Evolutionary conservation across 2,113 vertebrate species (phyloP).

Genomic region (Labeo rohita): DNA sequence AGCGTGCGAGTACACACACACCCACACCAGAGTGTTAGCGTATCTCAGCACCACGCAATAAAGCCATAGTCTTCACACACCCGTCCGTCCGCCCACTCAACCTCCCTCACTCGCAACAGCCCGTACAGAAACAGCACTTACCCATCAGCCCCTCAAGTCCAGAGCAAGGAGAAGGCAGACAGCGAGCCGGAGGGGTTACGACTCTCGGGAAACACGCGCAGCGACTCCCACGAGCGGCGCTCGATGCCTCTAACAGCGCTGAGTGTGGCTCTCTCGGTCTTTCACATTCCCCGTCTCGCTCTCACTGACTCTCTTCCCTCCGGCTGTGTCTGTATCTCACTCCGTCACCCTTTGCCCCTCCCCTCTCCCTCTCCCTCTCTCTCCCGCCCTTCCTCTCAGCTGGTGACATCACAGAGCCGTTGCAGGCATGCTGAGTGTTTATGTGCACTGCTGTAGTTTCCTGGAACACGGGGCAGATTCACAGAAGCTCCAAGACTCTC

Average conservation of each 20-base stretch:
- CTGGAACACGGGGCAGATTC: slow-evolving; percentile 62
- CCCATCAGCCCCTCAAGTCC: slow-evolving; percentile 73
- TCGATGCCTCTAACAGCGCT: slow-evolving; percentile 44
- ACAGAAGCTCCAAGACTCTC: slow-evolving; percentile 58
- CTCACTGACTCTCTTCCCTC: slow-evolving; percentile 50
- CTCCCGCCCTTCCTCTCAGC: slow-evolving; percentile 52
- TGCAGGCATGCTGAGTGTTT: slow-evolving; percentile 78
- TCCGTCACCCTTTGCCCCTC: slow-evolving; percentile 47
- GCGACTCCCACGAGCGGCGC: not conserved
- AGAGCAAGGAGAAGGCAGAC: slow-evolving; percentile 38
- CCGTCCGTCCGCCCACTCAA: slow-evolving; percentile 47
- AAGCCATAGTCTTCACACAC: slow-evolving; percentile 35
- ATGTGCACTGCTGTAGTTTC: slow-evolving; percentile 66
- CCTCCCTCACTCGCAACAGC: slow-evolving; percentile 22
- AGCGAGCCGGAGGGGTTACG: not conserved
- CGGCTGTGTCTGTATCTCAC: slow-evolving; percentile 61
- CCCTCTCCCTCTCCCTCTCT: slow-evolving; percentile 30
- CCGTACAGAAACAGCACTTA: slow-evolving; percentile 64
- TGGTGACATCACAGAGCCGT: slow-evolving; percentile 78
- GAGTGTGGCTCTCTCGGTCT: slow-evolving; percentile 66
- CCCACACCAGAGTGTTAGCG: slow-evolving; percentile 20
- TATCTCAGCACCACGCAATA: slow-evolving; percentile 58
- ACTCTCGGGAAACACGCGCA: slow-evolving; percentile 9
- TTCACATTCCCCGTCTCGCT: slow-evolving; percentile 68
- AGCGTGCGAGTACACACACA: slow-evolving; percentile 19